These are phyloP conservation scores for Steinernema khuongi DNA, from an alignment of 1,140 invertebrate genomes.

Conservation along the genomic window DNA sequence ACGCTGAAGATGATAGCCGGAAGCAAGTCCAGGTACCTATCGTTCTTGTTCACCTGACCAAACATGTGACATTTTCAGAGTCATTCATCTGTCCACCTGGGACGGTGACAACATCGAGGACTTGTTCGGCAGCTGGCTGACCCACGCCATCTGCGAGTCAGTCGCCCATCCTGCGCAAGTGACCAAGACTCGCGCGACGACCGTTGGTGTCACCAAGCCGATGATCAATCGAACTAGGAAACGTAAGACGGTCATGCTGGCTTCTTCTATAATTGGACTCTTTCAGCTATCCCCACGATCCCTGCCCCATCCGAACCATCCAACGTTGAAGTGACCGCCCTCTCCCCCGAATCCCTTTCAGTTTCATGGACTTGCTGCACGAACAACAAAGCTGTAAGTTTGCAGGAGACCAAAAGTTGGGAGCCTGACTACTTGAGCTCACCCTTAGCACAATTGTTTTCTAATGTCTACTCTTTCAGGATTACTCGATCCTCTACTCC, in stretches of 20 bases:
- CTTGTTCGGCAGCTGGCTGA: slow-evolving; percentile 48
- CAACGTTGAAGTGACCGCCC: slow-evolving; percentile 45
- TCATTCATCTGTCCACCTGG: slow-evolving; percentile 50
- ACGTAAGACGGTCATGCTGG: not conserved
- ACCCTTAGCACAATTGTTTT: not conserved
- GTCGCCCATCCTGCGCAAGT: slow-evolving; percentile 34
- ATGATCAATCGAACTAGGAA: not conserved
- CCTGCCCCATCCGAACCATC: slow-evolving; percentile 34
- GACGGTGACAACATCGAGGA: slow-evolving; percentile 35
- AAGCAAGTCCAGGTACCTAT: slow-evolving; percentile 28
- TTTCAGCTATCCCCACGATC: slow-evolving; percentile 21
- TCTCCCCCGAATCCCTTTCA: slow-evolving; percentile 43
- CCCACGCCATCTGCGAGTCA: slow-evolving; percentile 50
- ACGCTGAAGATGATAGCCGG: slow-evolving; percentile 40
- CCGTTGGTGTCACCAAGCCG: slow-evolving; percentile 12
- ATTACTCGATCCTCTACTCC: slow-evolving; percentile 51
- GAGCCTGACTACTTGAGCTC: too few species aligned
- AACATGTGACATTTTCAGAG: slow-evolving; percentile 32
- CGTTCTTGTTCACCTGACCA: not conserved
- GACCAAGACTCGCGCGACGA: slow-evolving; percentile 28
- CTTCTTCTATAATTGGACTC: not conserved
- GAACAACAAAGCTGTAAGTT: slow-evolving; percentile 44
- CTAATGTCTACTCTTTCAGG: slow-evolving; percentile 27
- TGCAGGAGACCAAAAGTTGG: too few species aligned
- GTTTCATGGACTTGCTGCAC: slow-evolving; percentile 54